phyloP scores from a whole-genome alignment of 2,797 vertebrate species.

The Karalla daura region DNA sequence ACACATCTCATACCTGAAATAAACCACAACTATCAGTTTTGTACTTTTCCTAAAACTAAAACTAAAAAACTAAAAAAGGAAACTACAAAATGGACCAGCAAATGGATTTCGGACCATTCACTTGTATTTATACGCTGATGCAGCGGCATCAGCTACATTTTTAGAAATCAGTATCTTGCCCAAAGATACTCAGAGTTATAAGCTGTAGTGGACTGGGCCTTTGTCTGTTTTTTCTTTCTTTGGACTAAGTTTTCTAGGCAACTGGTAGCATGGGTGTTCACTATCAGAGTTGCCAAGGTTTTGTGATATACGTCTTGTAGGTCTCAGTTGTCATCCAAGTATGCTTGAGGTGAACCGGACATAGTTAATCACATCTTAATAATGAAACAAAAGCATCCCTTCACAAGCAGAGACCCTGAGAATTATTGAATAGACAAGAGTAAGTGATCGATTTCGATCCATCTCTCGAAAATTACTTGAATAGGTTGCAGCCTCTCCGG shows the following conservation, averaged over 20 bases:
- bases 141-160: too few species aligned
- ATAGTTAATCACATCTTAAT: not conserved
- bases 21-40: too few species aligned
- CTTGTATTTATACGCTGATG: too few species aligned
- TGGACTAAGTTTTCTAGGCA: not conserved
- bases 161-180: too few species aligned
- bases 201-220: too few species aligned
- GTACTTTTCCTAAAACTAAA: too few species aligned
- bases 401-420: not conserved
- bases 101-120: too few species aligned
- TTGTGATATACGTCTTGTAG: not conserved
- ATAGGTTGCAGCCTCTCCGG: not conserved
- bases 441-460: not conserved
- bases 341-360: not conserved
- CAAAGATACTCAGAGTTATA: not conserved
- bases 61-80: too few species aligned
- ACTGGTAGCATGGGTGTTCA: too few species aligned
- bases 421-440: not conserved
- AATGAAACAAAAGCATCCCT: not conserved
- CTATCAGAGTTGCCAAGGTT: not conserved
- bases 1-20: too few species aligned
- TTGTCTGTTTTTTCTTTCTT: too few species aligned
- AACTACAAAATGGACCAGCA: too few species aligned
- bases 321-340: not conserved
- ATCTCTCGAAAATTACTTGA: not conserved